Conservation (phyloP, 2,113 vertebrate genomes). For the Taurulus bubalis region DNA sequence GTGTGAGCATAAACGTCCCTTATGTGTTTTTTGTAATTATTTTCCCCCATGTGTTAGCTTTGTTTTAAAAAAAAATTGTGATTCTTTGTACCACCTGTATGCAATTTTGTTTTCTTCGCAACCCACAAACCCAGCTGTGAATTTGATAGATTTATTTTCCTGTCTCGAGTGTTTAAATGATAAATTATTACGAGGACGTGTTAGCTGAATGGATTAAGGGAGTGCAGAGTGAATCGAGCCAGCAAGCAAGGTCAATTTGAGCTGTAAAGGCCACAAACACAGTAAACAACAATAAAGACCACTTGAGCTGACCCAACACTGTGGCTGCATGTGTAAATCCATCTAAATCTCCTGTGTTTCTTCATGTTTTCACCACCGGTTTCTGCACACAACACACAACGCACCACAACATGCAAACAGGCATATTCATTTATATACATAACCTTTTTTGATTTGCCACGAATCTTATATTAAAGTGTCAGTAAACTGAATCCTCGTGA, state of each 20-base stretch:
- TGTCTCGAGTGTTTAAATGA: constrained; percentile 58
- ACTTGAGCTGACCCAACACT: constrained; percentile 56
- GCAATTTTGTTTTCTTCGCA: constrained; percentile 46
- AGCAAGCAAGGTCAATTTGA: constrained; percentile 13
- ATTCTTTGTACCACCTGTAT: constrained; percentile 72
- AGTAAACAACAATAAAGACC: constrained; percentile 70
- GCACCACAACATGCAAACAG: background rate
- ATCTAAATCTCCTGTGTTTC: constrained; percentile 21
- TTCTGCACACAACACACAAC: background rate
- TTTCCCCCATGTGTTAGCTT: constrained; percentile 53
- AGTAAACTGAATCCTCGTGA: background rate
- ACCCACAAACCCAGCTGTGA: constrained; percentile 66
- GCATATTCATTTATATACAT: background rate
- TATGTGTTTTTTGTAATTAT: constrained; percentile 35
- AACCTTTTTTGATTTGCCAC: background rate
- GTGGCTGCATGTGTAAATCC: constrained; percentile 52
- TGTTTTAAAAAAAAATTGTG: constrained; percentile 52
- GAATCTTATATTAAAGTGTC: background rate
- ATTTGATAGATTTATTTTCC: constrained; percentile 67
- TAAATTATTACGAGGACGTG: constrained; percentile 69
- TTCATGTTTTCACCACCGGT: background rate
- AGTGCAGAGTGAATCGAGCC: constrained; percentile 27
- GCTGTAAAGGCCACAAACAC: constrained; percentile 62
- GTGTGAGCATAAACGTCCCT: constrained; percentile 53
- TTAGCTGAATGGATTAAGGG: constrained; percentile 48